phyloP scores from a whole-genome alignment of 37 sponge, comb jelly and placozoan genomes.

The Spongilla lacustris region DNA sequence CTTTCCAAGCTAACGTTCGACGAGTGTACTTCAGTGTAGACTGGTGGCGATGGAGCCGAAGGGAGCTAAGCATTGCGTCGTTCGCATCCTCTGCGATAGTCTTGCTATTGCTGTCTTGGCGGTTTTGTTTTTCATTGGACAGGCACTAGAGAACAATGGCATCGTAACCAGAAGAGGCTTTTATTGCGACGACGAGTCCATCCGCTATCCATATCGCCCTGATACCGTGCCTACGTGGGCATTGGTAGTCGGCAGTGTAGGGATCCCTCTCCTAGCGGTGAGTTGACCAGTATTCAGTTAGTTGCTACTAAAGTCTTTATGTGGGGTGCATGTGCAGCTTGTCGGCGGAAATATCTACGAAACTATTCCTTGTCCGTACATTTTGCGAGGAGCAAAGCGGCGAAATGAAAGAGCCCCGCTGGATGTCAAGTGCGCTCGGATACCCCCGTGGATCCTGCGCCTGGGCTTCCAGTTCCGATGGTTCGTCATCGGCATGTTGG shows the following conservation, averaged over 20 bases:
- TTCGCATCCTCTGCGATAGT: not conserved
- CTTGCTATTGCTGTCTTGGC: not conserved
- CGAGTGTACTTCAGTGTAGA: too few species aligned
- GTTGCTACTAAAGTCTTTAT: too few species aligned
- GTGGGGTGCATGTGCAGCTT: too few species aligned
- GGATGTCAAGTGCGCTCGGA: too few species aligned
- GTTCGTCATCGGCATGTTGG: constrained; percentile 32
- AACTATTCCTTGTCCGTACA: too few species aligned
- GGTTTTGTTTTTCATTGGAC: not conserved
- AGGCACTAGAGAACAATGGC: not conserved
- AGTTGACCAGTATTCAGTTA: not conserved
- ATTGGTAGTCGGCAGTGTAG: not conserved
- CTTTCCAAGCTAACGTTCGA: too few species aligned
- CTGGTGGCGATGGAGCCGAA: too few species aligned
- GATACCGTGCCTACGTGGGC: constrained; percentile 32
- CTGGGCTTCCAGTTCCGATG: constrained; percentile 12
- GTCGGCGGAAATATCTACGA: too few species aligned
- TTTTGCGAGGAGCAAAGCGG: too few species aligned
- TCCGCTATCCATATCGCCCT: constrained; percentile 43
- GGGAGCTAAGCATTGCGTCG: too few species aligned
- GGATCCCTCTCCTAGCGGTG: not conserved
- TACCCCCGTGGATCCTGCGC: constrained; percentile 12
- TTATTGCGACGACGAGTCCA: constrained; percentile 67
- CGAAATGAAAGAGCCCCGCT: too few species aligned
- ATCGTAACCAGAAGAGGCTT: constrained; percentile 39